Evolutionary conservation across 2,888 invertebrate genomes (phyloP).

Genomic region (Salpingus planirostris): DNA sequence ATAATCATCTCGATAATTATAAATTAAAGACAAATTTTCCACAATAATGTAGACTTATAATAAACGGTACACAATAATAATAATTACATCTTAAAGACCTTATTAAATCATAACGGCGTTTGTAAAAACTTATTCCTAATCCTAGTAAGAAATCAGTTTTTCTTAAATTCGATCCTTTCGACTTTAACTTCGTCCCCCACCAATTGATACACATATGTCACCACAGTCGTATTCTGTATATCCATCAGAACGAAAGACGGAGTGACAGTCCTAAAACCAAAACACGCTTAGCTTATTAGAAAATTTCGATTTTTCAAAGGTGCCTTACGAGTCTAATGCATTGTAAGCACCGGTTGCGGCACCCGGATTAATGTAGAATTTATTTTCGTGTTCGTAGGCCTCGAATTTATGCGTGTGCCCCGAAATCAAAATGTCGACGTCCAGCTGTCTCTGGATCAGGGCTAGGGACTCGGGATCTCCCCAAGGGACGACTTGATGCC

Average conservation of each 20-base stretch:
- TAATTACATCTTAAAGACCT: too few species aligned
- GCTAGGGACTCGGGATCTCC: slow-evolving; percentile 91
- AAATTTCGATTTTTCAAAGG: not conserved
- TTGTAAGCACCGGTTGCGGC: slow-evolving; percentile 98
- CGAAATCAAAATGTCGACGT: slow-evolving; percentile 97
- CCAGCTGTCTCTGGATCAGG: slow-evolving; percentile 89
- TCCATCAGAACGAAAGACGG: slow-evolving; percentile 99
- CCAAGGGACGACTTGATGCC: slow-evolving; percentile 97
- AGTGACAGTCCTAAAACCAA: slow-evolving; percentile 62
- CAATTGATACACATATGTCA: slow-evolving; percentile 96
- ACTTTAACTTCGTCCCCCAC: slow-evolving; percentile 99
- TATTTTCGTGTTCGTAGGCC: slow-evolving; percentile 96
- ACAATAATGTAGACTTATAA: too few species aligned
- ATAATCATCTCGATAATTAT: too few species aligned
- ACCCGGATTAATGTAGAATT: slow-evolving; percentile 98
- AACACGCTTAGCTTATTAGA: too few species aligned
- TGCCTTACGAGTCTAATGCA: slow-evolving; percentile 74
- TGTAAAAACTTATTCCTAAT: too few species aligned
- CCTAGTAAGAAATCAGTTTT: too few species aligned
- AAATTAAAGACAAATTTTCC: too few species aligned
- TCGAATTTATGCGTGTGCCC: slow-evolving; percentile 99
- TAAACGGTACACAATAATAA: too few species aligned
- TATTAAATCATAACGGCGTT: too few species aligned
- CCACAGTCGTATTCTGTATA: slow-evolving; percentile 95
- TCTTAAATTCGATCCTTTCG: slow-evolving; percentile 95